These are phyloP conservation scores for Prosopocoilus inquinatus DNA, from an alignment of 2,888 invertebrate species.

Conservation along the genomic window DNA sequence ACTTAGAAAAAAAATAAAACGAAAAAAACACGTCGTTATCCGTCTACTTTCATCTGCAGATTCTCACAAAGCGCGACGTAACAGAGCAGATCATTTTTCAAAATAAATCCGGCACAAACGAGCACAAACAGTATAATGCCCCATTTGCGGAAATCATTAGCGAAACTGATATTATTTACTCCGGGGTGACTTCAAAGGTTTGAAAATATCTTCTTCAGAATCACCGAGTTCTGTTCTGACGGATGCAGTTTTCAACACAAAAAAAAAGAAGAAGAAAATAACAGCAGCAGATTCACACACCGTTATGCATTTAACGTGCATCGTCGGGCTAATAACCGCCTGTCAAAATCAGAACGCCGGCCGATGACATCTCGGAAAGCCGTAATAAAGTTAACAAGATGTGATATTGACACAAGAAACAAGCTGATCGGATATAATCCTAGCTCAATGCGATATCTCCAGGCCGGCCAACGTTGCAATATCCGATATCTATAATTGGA, in stretches of 20 bases:
- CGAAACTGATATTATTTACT: slow-evolving; percentile 38
- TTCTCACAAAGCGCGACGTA: background rate
- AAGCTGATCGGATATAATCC: slow-evolving; percentile 16
- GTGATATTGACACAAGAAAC: slow-evolving; percentile 24
- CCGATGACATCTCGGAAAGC: slow-evolving; percentile 15
- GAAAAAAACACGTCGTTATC: too few species aligned
- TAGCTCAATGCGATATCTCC: slow-evolving; percentile 12
- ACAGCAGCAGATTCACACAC: slow-evolving; percentile 12
- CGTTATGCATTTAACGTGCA: background rate
- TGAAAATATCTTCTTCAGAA: slow-evolving; percentile 9
- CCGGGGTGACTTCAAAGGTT: slow-evolving; percentile 22
- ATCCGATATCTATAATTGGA: slow-evolving; percentile 24
- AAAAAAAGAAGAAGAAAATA: too few species aligned
- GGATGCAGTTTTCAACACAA: slow-evolving; percentile 8
- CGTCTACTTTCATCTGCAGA: background rate
- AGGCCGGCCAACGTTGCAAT: slow-evolving; percentile 10
- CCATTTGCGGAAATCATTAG: slow-evolving; percentile 43
- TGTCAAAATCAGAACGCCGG: slow-evolving; percentile 14
- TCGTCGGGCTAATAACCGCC: slow-evolving; percentile 2
- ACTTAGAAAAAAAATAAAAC: too few species aligned
- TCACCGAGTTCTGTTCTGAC: background rate
- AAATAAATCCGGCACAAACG: slow-evolving; percentile 20
- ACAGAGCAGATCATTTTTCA: slow-evolving; percentile 15
- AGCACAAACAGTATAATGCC: slow-evolving; percentile 39
- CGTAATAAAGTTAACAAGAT: slow-evolving; percentile 27